Conservation (phyloP, 2,888 invertebrate species). For the Meandrusa payeni region DNA sequence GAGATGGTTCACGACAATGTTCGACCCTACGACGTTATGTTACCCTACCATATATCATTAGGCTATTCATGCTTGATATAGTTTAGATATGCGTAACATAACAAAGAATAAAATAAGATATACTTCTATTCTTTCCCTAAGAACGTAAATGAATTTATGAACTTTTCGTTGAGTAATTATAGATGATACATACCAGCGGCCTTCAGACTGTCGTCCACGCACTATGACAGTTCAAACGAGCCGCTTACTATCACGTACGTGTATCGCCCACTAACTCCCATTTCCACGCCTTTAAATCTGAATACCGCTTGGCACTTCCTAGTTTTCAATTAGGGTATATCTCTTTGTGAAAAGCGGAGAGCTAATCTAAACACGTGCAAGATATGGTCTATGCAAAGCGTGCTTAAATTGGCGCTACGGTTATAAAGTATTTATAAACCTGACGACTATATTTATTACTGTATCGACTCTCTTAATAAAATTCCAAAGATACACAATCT, state of each 20-base stretch:
- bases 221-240: conserved; percentile 23
- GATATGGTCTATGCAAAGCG: neutral
- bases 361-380: conserved; percentile 6
- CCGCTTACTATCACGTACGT: conserved; percentile 29
- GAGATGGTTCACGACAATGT: too few relatives aligned
- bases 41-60: too few relatives aligned
- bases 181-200: neutral
- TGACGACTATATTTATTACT: too few relatives aligned
- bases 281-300: conserved; percentile 34
- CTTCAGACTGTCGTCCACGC: conserved; percentile 13
- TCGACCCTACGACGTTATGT: too few relatives aligned
- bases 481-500: too few relatives aligned
- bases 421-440: neutral
- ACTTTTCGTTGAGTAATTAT: conserved; percentile 1
- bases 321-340: conserved; percentile 42
- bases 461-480: too few relatives aligned
- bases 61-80: too few relatives aligned
- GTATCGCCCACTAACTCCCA: conserved; percentile 31
- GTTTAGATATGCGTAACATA: too few relatives aligned
- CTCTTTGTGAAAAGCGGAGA: conserved; percentile 14
- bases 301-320: conserved; percentile 39
- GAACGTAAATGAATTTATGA: neutral
- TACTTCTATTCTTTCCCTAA: too few relatives aligned
- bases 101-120: too few relatives aligned
- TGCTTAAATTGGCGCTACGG: neutral